A percentile compares a stretch with the other conserved stretches of the same genome.
These are phyloP conservation scores for Hestina assimilis DNA, from an alignment of 1,140 invertebrate species.

Conservation along the genomic window DNA sequence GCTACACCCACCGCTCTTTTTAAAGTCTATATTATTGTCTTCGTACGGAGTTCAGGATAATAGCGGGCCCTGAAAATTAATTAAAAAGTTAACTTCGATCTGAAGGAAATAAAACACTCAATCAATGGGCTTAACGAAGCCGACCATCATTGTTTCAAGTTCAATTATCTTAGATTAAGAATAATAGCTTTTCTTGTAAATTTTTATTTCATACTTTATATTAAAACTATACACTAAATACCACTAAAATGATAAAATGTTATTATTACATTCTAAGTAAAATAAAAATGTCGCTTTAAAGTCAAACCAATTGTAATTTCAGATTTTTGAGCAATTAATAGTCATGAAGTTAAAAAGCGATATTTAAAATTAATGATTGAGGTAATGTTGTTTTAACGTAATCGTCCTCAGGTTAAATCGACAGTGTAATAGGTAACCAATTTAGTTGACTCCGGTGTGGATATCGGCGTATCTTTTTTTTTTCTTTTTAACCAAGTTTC, in stretches of 20 bases:
- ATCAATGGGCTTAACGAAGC: constrained; percentile 4
- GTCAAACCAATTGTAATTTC: too few species aligned
- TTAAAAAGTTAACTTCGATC: constrained; percentile 40
- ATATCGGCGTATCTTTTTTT: constrained; percentile 58
- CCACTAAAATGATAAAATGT: too few species aligned
- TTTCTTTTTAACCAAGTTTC: constrained; percentile 58
- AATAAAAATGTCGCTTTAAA: too few species aligned
- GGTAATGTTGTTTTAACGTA: constrained; percentile 22
- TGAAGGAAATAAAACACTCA: constrained; percentile 4
- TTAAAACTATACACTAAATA: too few species aligned
- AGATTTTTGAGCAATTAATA: too few species aligned
- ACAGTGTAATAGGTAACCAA: constrained; percentile 69
- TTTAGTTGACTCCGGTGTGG: constrained; percentile 60
- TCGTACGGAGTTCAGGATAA: constrained; percentile 64
- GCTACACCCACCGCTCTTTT: constrained; percentile 41
- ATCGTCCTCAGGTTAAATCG: constrained; percentile 41
- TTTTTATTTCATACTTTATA: too few species aligned
- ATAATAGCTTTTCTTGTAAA: neutral
- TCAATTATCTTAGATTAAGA: neutral
- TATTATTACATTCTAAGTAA: too few species aligned
- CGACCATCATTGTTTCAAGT: neutral
- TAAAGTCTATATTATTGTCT: constrained; percentile 61
- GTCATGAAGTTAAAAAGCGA: too few species aligned
- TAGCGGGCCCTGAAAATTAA: constrained; percentile 71
- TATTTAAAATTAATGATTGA: neutral